Conservation (phyloP, 2,888 invertebrate species). For the Philopedon plagiatum region DNA sequence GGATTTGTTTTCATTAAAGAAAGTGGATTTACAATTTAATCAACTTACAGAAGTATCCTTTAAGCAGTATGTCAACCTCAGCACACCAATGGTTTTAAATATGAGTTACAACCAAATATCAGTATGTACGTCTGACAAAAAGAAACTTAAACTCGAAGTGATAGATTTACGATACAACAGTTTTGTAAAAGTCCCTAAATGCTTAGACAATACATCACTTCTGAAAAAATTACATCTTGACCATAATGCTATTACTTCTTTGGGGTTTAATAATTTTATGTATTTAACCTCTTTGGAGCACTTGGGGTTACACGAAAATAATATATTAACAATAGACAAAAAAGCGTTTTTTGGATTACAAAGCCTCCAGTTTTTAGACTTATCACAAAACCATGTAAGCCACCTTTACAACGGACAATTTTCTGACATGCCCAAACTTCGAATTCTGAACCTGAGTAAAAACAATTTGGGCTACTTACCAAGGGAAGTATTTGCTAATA, state of each 20-base stretch:
- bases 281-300: conserved; percentile 80
- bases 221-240: conserved; percentile 80
- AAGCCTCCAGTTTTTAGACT: conserved; percentile 83
- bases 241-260: conserved; percentile 79
- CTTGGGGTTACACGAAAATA: conserved; percentile 82
- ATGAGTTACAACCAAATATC: conserved; percentile 80
- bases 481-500: conserved; percentile 84
- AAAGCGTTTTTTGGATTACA: conserved; percentile 84
- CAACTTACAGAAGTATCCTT: conserved; percentile 79
- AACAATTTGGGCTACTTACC: conserved; percentile 83
- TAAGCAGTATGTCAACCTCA: conserved; percentile 79
- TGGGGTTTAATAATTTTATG: conserved; percentile 84
- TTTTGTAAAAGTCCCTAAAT: conserved; percentile 77
- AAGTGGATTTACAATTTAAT: conserved; percentile 87
- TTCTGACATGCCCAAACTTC: conserved; percentile 80
- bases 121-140: conserved; percentile 68
- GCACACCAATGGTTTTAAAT: conserved; percentile 83
- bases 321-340: conserved; percentile 79
- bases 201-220: conserved; percentile 77
- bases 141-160: conserved; percentile 74
- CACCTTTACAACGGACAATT: conserved; percentile 87
- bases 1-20: conserved; percentile 82
- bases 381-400: conserved; percentile 82
- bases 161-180: conserved; percentile 82
- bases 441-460: conserved; percentile 80